These are phyloP conservation scores for Clarias pachynema DNA, from an alignment of 2,797 vertebrate genomes.

Conservation along the genomic window DNA sequence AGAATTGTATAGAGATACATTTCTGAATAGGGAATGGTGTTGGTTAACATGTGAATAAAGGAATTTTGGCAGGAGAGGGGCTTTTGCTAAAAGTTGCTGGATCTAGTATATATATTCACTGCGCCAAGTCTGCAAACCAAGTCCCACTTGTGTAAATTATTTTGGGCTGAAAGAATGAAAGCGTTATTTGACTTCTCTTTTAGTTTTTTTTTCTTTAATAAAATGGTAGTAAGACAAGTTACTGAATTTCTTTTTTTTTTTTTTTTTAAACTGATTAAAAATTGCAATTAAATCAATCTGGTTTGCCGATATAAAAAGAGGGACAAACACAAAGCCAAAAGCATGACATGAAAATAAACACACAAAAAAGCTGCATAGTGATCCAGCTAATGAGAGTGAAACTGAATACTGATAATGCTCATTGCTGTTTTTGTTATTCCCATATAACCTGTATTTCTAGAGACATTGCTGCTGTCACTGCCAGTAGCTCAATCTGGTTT, in stretches of 20 bases:
- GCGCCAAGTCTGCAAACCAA: slow-evolving; percentile 63
- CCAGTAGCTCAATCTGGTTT: slow-evolving; percentile 53
- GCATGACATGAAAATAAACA: neutral
- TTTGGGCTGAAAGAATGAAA: slow-evolving; percentile 13
- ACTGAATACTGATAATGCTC: slow-evolving; percentile 65
- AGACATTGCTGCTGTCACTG: slow-evolving; percentile 55
- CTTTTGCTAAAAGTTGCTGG: slow-evolving; percentile 66
- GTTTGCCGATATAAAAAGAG: neutral
- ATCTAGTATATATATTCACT: slow-evolving; percentile 56
- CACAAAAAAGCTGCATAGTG: slow-evolving; percentile 57
- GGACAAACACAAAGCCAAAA: neutral
- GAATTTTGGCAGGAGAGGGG: slow-evolving; percentile 46
- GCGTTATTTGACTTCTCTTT: neutral
- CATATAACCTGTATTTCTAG: slow-evolving; percentile 64
- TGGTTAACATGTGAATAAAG: slow-evolving; percentile 45
- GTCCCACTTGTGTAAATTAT: slow-evolving; percentile 26
- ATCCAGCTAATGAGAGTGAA: slow-evolving; percentile 27
- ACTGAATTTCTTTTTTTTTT: neutral
- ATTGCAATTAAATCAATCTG: neutral
- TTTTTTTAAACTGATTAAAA: neutral
- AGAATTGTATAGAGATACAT: slow-evolving; percentile 56
- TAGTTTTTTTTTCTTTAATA: neutral
- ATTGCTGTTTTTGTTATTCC: slow-evolving; percentile 71
- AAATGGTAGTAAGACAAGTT: neutral
- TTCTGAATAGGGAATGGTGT: slow-evolving; percentile 43